A percentile compares a stretch with the other conserved stretches of the same genome.
These are phyloP conservation scores for Cephus pulcher DNA, from an alignment of 2,888 invertebrate genomes.

Conservation along the genomic window DNA sequence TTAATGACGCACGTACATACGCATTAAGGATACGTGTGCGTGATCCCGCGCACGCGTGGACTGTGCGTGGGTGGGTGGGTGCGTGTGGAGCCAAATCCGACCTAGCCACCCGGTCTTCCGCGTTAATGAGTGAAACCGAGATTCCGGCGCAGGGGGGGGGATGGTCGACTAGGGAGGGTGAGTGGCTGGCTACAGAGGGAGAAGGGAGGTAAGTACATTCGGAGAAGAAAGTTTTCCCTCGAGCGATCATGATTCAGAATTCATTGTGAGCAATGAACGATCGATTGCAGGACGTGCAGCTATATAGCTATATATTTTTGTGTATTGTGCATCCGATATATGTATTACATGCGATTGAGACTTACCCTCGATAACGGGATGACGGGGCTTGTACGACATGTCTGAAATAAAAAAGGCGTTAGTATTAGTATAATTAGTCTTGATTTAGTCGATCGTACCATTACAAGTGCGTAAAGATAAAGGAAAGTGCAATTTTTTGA, in stretches of 20 bases:
- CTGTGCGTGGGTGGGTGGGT: too few species aligned
- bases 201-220: not conserved
- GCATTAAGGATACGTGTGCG: too few species aligned
- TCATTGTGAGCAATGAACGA: too few species aligned
- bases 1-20: not conserved
- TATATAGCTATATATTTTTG: too few species aligned
- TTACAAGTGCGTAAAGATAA: too few species aligned
- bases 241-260: too few species aligned
- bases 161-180: too few species aligned
- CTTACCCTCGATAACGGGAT: conserved; percentile 75
- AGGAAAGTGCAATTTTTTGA: too few species aligned
- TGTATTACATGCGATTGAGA: conserved; percentile 14
- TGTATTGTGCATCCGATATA: too few species aligned
- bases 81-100: not conserved
- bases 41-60: too few species aligned
- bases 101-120: not conserved
- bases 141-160: not conserved
- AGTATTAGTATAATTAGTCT: conserved; percentile 4
- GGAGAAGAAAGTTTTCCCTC: not conserved
- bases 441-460: too few species aligned
- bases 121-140: not conserved
- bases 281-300: too few species aligned
- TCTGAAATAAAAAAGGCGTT: conserved; percentile 69
- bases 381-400: conserved; percentile 75
- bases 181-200: not conserved